phyloP scores from a whole-genome alignment of 2,888 invertebrate genomes.

The Oeneis ivallda region DNA sequence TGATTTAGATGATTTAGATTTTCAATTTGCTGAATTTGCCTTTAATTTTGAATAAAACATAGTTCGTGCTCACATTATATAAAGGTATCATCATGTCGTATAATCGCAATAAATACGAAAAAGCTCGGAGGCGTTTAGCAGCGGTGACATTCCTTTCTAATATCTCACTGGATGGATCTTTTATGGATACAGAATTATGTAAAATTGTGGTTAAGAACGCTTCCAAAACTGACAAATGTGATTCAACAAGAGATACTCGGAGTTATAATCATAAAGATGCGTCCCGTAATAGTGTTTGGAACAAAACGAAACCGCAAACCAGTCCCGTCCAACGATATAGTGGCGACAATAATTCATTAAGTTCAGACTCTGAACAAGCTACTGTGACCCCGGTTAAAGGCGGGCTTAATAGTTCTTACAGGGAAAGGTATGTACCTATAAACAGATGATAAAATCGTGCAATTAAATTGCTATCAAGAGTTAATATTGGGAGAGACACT shows the following conservation, averaged over 20 bases:
- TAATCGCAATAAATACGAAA: slow-evolving; percentile 78
- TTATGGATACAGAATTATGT: slow-evolving; percentile 84
- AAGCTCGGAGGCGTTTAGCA: slow-evolving; percentile 92
- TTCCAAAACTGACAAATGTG: slow-evolving; percentile 54
- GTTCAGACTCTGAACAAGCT: slow-evolving; percentile 88
- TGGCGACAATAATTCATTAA: slow-evolving; percentile 82
- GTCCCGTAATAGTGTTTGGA: slow-evolving; percentile 55
- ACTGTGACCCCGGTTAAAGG: slow-evolving; percentile 85
- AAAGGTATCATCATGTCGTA: slow-evolving; percentile 53
- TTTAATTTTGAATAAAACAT: too few relatives aligned
- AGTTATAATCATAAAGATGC: slow-evolving; percentile 59
- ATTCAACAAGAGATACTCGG: slow-evolving; percentile 47
- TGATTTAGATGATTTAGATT: too few relatives aligned
- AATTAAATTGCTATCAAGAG: too few relatives aligned
- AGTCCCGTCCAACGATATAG: slow-evolving; percentile 63
- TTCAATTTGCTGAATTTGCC: too few relatives aligned
- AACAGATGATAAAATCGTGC: too few relatives aligned
- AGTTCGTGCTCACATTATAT: not conserved
- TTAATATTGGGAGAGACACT: too few relatives aligned
- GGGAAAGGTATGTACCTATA: slow-evolving; percentile 83
- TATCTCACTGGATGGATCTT: slow-evolving; percentile 96
- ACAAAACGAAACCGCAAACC: slow-evolving; percentile 61
- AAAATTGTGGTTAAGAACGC: slow-evolving; percentile 54
- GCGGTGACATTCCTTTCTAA: slow-evolving; percentile 97
- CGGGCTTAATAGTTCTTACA: slow-evolving; percentile 61